Evolutionary conservation across 2,113 vertebrate genomes (phyloP).

Genomic region (Atrichornis clamosus): DNA sequence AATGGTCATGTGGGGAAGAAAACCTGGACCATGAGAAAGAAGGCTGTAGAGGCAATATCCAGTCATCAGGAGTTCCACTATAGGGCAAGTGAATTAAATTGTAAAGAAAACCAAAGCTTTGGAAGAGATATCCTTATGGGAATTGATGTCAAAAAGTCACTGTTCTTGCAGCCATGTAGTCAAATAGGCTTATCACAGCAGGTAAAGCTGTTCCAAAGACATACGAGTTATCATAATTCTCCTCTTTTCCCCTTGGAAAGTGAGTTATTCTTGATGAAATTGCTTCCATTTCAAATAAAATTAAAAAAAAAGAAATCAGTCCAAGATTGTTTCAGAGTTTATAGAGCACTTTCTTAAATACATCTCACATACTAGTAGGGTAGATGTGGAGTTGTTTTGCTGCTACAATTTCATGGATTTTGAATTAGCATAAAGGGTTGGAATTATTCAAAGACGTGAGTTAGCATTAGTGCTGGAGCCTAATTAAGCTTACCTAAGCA

Average conservation of each 20-base stretch:
- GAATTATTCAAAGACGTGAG: slow-evolving; percentile 13
- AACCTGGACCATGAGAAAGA: neutral
- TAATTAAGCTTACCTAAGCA: slow-evolving; percentile 74
- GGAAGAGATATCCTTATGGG: slow-evolving; percentile 17
- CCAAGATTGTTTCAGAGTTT: neutral
- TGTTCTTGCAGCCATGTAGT: slow-evolving; percentile 42
- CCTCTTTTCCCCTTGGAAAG: slow-evolving; percentile 19
- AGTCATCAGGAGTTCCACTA: neutral
- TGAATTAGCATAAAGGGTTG: slow-evolving; percentile 20
- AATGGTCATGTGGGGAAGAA: neutral
- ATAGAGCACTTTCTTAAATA: neutral
- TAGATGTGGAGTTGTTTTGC: neutral
- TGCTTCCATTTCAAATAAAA: neutral
- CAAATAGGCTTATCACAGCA: slow-evolving; percentile 60
- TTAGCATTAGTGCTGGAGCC: slow-evolving; percentile 8
- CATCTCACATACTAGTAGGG: neutral
- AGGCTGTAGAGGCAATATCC: neutral
- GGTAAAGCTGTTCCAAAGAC: slow-evolving; percentile 45
- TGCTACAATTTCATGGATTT: neutral
- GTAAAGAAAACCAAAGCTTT: slow-evolving; percentile 45
- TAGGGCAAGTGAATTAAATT: slow-evolving; percentile 41
- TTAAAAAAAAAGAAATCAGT: neutral
- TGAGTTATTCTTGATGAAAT: slow-evolving; percentile 12
- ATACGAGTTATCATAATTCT: slow-evolving; percentile 37
- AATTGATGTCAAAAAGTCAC: slow-evolving; percentile 53